phyloP scores from a whole-genome alignment of 2,113 vertebrate species.

The Nothobranchius kuhntae region DNA sequence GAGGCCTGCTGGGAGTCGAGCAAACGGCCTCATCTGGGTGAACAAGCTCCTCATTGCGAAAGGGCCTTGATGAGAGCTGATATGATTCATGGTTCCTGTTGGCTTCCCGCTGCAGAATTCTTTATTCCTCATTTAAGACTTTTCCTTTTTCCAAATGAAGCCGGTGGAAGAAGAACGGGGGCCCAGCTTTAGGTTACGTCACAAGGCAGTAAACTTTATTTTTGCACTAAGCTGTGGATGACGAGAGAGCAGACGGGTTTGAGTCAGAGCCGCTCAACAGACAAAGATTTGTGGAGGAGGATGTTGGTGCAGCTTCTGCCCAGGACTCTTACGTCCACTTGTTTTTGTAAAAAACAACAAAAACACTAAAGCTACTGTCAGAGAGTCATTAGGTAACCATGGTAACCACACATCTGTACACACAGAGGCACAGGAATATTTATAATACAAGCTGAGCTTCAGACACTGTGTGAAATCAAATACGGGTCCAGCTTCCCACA shows the following conservation, averaged over 20 bases:
- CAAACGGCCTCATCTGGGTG: conserved; percentile 34
- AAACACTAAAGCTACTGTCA: conserved; percentile 25
- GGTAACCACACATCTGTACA: no score
- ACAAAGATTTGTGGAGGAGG: no score
- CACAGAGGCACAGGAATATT: no score
- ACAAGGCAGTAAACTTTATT: conserved; percentile 36
- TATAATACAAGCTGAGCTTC: no score
- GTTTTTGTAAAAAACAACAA: no score
- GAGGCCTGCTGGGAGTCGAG: conserved; percentile 59
- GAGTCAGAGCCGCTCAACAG: neutral
- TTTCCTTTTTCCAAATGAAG: conserved; percentile 11
- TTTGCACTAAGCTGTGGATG: no score
- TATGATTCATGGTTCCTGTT: conserved; percentile 61
- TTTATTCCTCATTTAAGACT: conserved; percentile 36
- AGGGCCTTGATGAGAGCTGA: conserved; percentile 54
- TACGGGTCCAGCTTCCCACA: conserved; percentile 26
- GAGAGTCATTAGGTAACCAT: neutral
- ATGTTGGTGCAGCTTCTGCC: no score
- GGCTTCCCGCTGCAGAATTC: conserved; percentile 43
- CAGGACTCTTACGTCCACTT: no score
- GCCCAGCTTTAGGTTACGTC: conserved; percentile 70
- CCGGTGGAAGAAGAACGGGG: conserved; percentile 18
- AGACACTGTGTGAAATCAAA: no score
- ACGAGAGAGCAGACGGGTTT: no score
- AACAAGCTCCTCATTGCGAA: conserved; percentile 41